Base-by-base conservation (phyloP, 2,888 invertebrate genomes). In the Mesorhabditis belari region DNA sequence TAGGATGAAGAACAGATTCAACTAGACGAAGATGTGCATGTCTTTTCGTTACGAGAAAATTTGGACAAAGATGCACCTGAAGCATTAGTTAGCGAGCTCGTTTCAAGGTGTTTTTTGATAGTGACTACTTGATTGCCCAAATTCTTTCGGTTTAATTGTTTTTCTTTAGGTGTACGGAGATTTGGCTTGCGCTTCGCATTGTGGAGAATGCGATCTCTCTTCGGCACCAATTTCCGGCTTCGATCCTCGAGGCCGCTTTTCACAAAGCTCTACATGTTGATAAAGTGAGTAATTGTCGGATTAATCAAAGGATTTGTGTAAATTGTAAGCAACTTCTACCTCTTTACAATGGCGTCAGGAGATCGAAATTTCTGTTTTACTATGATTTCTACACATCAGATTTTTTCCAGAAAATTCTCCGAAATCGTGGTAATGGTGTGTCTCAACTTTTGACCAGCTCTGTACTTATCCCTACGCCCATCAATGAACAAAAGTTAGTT, bases 191-290 rank as follows among this genome's bases (percentile, higher is more conserved):
- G 6, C 60, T 77, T 9, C 65, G 75, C 23, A 62, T 70, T 5
- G 67, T 77, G 17, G 77, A 77, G 59, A 76, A 77, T 44, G 70
- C 75, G 27, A 57, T 63, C 4, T 73, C 77, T 4, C 56, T 78
- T 28, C 44, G 44, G 12, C n/a, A 35, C 44, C 44, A 35, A n/a
- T 35, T 35, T n/a, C 44, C 44, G n/a, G 44, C 12, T n/a, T 35
- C 44, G 44, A n/a, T n/a, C 44, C 44, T 35, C 12, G 44, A 35
- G n/a, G 44, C 44, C 44, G 12, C n/a, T 9, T 35, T 35, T 35
- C 44, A 35, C n/a, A n/a, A 35, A 35, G 44, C 44, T n/a, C 44
- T 35, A n/a, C 12, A n/a, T 17, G 44, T 35, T n/a, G 44, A 35
- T 35, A 35, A 35, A n/a, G n/a, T n/a, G n/a, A n/a, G n/a, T n/a